Conservation (phyloP, 1,140 invertebrate genomes). For the Pseudachorutes palmiensis region DNA sequence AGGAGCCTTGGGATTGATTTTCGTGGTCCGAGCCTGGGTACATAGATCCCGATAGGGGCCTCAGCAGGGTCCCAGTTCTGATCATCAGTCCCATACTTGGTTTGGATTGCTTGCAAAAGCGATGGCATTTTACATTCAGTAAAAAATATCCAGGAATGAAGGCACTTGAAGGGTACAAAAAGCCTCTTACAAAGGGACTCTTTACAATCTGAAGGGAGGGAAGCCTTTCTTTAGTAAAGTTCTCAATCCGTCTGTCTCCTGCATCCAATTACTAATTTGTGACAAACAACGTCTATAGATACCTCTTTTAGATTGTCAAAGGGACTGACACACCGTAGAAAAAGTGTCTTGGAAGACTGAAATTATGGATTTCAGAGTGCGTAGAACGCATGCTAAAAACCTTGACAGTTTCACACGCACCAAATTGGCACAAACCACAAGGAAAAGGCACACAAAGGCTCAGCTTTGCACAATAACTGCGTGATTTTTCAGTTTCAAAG, state of each 20-base stretch:
- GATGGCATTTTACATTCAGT: slow-evolving; percentile 26
- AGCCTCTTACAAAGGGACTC: too few species aligned
- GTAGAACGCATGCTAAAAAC: background rate
- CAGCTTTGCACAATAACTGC: too few species aligned
- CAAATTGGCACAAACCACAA: background rate
- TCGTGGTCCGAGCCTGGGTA: slow-evolving; percentile 68
- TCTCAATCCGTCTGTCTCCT: background rate
- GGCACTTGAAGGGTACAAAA: background rate
- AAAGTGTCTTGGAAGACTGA: background rate
- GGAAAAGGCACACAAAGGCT: too few species aligned
- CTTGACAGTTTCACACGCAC: background rate
- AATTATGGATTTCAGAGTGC: background rate
- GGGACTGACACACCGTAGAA: background rate
- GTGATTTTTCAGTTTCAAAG: too few species aligned
- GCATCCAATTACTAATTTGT: background rate
- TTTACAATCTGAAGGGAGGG: background rate
- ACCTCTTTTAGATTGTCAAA: background rate
- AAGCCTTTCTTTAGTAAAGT: background rate
- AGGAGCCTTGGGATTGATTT: slow-evolving; percentile 69
- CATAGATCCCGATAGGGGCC: slow-evolving; percentile 53
- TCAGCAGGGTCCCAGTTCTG: slow-evolving; percentile 30
- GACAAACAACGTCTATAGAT: background rate
- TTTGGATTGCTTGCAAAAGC: slow-evolving; percentile 31
- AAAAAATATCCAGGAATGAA: background rate
- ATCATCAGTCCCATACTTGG: slow-evolving; percentile 35